Evolutionary conservation across 2,113 vertebrate species (phyloP), one percentile per base, ranked within the genome.

Genomic region (Protomyctophum bolini): DNA sequence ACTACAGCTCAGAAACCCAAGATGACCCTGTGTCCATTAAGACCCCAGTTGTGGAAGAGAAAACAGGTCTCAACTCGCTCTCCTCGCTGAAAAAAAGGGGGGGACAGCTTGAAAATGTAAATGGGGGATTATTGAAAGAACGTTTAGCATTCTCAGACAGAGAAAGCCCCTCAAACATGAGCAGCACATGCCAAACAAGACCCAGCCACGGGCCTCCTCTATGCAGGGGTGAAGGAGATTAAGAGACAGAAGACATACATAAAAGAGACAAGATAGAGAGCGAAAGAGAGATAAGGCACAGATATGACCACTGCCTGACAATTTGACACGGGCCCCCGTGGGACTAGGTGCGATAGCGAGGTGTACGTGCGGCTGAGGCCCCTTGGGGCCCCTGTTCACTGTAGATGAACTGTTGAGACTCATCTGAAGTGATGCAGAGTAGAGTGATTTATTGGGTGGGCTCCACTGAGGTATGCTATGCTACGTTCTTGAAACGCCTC

Each of bases 391-490:
- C 33, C 33, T 75, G 77, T 69, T 87, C 72, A 65, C 70, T 87
- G 79, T 77, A 67, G 80, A 84, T 81, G 71, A 82, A 83, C 70
- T 66, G 77, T 73, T 69, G 54, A 80, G 77, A 74, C 67, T 76
- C 63, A 77, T 83, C 64, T 79, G 63, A 83, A 70, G 83, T 46
- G 76, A 83, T 83, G 75, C 76, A 76, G 78, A 86, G 63, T 70
- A 66, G 62, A 78, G 64, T 74, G 77, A 88, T 88, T 88, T 85
- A 88, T 81, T 81, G 80, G 82, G 77, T 77, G 83, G 80, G 73
- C 77, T 77, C 79, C 72, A 77, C 47, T 11, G 76, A 81, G 77
- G 80, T 84, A 77, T 86, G 81, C 65, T 60, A 9, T 28, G 80
- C 76, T 65, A 66, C 75, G 82, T 84, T 87, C 83, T 72, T 50